A percentile compares a stretch with the other conserved stretches of the same genome.
These are phyloP conservation scores for Pammene aurita DNA, from an alignment of 2,888 invertebrate species.

Conservation along the genomic window DNA sequence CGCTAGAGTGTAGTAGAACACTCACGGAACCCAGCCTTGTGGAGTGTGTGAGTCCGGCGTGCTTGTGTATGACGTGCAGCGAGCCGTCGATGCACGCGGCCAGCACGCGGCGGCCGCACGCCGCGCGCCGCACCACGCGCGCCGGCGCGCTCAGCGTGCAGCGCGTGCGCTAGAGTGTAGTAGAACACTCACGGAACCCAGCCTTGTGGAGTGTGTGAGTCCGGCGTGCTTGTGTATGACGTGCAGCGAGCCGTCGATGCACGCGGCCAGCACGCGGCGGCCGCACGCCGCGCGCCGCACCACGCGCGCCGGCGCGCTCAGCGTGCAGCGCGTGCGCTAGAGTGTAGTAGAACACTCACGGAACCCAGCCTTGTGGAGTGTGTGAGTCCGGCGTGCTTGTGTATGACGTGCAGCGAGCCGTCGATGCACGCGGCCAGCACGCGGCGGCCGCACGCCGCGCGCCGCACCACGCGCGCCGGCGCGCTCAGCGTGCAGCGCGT, in stretches of 20 bases:
- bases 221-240: constrained; percentile 90
- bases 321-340: constrained; percentile 56
- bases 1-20: constrained; percentile 46
- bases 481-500: constrained; percentile 73
- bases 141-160: constrained; percentile 80
- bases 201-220: constrained; percentile 85
- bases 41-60: constrained; percentile 88
- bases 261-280: constrained; percentile 90
- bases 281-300: constrained; percentile 79
- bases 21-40: constrained; percentile 92
- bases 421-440: constrained; percentile 93
- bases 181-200: constrained; percentile 41
- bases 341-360: too few relatives aligned
- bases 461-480: constrained; percentile 61
- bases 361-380: constrained; percentile 79
- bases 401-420: constrained; percentile 91
- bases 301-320: constrained; percentile 78
- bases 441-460: constrained; percentile 85
- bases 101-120: constrained; percentile 87
- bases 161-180: constrained; percentile 77
- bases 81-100: constrained; percentile 94
- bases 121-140: constrained; percentile 61
- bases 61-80: constrained; percentile 90
- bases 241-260: constrained; percentile 92
- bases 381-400: constrained; percentile 88